A percentile compares a stretch with the other conserved stretches of the same genome.
These are phyloP conservation scores for Chydorus sphaericus DNA, from an alignment of 2,888 invertebrate species.

Conservation along the genomic window DNA sequence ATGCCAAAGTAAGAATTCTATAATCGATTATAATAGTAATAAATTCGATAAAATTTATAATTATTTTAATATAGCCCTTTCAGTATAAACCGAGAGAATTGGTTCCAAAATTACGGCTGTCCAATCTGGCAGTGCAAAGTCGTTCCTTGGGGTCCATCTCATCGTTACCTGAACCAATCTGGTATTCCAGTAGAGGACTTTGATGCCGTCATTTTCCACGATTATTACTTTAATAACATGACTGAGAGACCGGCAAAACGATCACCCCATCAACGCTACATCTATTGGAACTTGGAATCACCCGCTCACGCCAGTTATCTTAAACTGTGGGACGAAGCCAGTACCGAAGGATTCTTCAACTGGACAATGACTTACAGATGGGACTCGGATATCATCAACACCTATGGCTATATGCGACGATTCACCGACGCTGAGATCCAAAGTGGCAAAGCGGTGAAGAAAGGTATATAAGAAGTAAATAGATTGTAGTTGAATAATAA, in stretches of 20 bases:
- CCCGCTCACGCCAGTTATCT: not conserved
- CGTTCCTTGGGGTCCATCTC: not conserved
- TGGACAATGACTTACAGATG: conserved; percentile 12
- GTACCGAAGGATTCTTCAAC: not conserved
- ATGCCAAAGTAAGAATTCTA: too few species aligned
- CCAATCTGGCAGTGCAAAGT: not conserved
- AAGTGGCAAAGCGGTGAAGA: not conserved
- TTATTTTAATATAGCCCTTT: too few species aligned
- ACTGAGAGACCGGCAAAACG: not conserved
- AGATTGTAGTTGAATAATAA: not conserved
- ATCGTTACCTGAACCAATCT: not conserved
- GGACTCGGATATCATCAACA: conserved; percentile 6
- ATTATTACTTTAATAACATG: not conserved
- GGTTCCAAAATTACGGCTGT: not conserved
- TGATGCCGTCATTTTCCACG: conserved; percentile 9
- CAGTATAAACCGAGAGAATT: not conserved
- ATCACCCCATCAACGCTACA: not conserved
- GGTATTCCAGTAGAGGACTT: not conserved
- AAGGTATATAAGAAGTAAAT: not conserved
- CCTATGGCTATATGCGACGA: conserved; percentile 1
- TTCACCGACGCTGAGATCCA: not conserved
- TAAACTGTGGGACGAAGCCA: not conserved
- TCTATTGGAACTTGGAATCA: conserved; percentile 10
- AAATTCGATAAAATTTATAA: too few species aligned
- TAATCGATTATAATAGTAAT: too few species aligned